Evolutionary conservation across 2,888 invertebrate species (phyloP), one percentile per base, ranked within the genome.

Genomic region (Barypeithes pellucidus): DNA sequence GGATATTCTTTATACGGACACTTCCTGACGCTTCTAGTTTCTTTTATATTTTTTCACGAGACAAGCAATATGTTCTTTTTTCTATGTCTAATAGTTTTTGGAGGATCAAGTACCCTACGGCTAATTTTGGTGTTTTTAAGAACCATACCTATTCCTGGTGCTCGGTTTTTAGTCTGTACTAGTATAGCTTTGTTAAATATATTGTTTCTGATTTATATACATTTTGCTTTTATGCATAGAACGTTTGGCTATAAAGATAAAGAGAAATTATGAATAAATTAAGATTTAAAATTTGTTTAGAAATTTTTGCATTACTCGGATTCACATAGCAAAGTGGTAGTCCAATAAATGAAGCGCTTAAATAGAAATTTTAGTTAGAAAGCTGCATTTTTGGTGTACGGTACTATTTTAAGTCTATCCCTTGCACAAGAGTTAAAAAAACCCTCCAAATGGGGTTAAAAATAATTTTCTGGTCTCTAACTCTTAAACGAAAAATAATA

Each of bases 1-100:
- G 88, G 88, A 2, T 88, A 89, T 78, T 84, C 85, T 12, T 79
- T 88, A 8, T 88, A 87, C 80, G 88, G 88, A 5, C 87, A 88
- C 75, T 80, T 88, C 18, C 75, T 88, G 5, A 87, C 88, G 1
- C 79, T 89, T 5, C 65, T 82, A 9, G 59, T 84, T 2, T 86
- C 88, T 1, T 84, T 85, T 54, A 71, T 88, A 12, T 84, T 87
- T 67, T 86, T 84, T 77, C 82, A 85, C 67, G 85, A 87, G 73
- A 80, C 82, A 29, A 87, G 85, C 68, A 86, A 88, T 79, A 75
- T 81, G 7, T 84, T 87, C 75, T 89, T 89, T 79, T 87, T 87
- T 75, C 68, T 86, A 4, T 84, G 85, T 75, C 77, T 88, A 63
- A 83, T 85, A 36, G 41, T 87, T 14, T 87, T 89, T 80, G 86